Evolutionary conservation across 1,140 invertebrate species (phyloP).

Genomic region (Dufourea novaeangliae): DNA sequence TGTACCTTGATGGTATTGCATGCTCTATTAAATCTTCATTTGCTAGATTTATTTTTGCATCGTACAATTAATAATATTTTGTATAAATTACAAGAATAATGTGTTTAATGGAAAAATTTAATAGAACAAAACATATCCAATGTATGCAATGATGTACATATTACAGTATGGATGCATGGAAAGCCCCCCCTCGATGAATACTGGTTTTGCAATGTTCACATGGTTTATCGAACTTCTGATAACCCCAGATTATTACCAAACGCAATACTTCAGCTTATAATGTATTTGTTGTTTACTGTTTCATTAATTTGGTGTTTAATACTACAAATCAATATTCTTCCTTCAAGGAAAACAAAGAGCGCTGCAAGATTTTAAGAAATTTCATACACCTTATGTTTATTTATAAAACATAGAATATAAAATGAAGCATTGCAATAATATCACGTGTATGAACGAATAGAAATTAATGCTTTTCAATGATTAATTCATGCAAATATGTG

Average conservation of each 20-base stretch:
- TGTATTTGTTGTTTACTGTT: constrained; percentile 46
- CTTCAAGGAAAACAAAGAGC: neutral
- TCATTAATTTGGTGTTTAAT: constrained; percentile 24
- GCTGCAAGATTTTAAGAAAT: neutral
- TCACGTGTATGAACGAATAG: neutral
- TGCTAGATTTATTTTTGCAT: no score
- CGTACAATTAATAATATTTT: constrained; percentile 7
- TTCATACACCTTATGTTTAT: neutral
- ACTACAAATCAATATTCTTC: neutral
- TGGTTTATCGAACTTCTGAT: constrained; percentile 71
- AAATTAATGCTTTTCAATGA: neutral
- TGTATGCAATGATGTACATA: constrained; percentile 12
- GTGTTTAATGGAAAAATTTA: constrained; percentile 25
- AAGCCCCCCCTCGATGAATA: constrained; percentile 71
- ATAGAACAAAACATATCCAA: constrained; percentile 8
- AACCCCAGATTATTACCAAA: constrained; percentile 69
- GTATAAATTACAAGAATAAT: constrained; percentile 17
- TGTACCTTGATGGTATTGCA: neutral
- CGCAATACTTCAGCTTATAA: constrained; percentile 36
- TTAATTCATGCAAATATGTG: constrained; percentile 45
- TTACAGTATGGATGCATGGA: constrained; percentile 11
- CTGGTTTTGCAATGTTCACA: constrained; percentile 68
- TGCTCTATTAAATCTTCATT: constrained; percentile 21
- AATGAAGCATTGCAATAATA: neutral
- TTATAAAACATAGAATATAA: neutral